Evolutionary conservation across 2,888 invertebrate species (phyloP).

Genomic region (Argyresthia goedartella): DNA sequence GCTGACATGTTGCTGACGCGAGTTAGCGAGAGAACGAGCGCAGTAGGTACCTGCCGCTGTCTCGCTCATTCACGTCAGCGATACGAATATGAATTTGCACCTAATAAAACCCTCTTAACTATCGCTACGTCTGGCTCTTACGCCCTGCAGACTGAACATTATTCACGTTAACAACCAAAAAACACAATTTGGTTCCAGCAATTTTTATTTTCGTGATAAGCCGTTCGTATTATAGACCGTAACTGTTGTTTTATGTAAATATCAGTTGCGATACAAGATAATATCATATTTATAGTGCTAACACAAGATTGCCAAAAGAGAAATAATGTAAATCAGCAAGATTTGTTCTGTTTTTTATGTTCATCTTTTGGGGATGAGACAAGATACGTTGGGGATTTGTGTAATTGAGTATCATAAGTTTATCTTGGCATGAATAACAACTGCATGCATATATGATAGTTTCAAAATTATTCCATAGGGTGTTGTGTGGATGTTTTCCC

Average conservation of each 20-base stretch:
- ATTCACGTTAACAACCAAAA: too few species aligned
- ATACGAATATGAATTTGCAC: too few species aligned
- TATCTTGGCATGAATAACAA: neutral
- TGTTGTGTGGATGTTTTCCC: too few species aligned
- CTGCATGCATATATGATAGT: neutral
- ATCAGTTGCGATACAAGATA: conserved; percentile 1
- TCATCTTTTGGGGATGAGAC: neutral
- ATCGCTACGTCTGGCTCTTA: too few species aligned
- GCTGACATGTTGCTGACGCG: too few species aligned
- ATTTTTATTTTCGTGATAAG: neutral
- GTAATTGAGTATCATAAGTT: neutral
- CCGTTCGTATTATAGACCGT: neutral
- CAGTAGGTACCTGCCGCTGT: too few species aligned
- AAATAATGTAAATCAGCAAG: neutral
- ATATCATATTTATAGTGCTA: conserved; percentile 5
- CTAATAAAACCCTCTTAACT: too few species aligned
- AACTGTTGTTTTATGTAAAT: conserved; percentile 2
- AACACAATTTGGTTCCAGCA: neutral
- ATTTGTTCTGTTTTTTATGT: neutral
- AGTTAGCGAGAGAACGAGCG: too few species aligned
- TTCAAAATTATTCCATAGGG: neutral
- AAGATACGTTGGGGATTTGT: neutral
- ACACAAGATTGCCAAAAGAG: neutral
- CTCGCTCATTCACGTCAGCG: too few species aligned
- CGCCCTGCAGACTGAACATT: too few species aligned